These are phyloP conservation scores for Cheilosia grossa DNA, from an alignment of 2,888 invertebrate species.

Conservation along the genomic window DNA sequence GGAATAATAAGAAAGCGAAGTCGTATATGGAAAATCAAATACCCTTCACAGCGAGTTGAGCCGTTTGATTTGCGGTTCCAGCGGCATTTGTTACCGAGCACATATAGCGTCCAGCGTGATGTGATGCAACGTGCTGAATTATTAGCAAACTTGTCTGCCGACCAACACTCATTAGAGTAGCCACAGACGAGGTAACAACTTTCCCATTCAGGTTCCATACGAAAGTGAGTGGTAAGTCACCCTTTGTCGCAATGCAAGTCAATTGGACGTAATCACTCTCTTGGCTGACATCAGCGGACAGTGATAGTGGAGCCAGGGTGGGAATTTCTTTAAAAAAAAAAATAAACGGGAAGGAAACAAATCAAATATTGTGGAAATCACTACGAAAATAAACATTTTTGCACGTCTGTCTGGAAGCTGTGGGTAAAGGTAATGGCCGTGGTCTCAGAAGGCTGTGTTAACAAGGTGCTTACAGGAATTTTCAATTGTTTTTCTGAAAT, in stretches of 20 bases:
- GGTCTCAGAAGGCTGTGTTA: no score
- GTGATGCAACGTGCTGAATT: conserved; percentile 86
- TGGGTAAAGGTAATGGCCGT: not conserved
- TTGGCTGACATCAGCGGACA: conserved; percentile 80
- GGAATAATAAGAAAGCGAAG: conserved; percentile 13
- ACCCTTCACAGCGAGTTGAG: conserved; percentile 86
- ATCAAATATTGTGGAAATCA: conserved; percentile 10
- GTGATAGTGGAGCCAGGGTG: conserved; percentile 79
- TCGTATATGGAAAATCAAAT: conserved; percentile 77
- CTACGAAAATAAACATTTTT: not conserved
- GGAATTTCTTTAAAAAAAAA: conserved; percentile 79
- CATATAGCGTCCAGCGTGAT: conserved; percentile 86
- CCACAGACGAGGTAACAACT: conserved; percentile 77
- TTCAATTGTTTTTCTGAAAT: no score
- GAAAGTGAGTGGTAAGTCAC: conserved; percentile 88
- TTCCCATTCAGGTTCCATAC: conserved; percentile 84
- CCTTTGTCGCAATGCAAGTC: conserved; percentile 92
- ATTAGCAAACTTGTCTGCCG: conserved; percentile 85
- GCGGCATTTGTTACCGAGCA: conserved; percentile 86
- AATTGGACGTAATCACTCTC: conserved; percentile 90
- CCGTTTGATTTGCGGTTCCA: conserved; percentile 84
- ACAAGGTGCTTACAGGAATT: no score
- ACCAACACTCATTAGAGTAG: conserved; percentile 80
- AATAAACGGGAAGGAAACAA: conserved; percentile 16
- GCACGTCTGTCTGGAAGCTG: not conserved